These are phyloP conservation scores for Sigmodon hispidus DNA, from an alignment of 2,113 vertebrate species.

Conservation along the genomic window DNA sequence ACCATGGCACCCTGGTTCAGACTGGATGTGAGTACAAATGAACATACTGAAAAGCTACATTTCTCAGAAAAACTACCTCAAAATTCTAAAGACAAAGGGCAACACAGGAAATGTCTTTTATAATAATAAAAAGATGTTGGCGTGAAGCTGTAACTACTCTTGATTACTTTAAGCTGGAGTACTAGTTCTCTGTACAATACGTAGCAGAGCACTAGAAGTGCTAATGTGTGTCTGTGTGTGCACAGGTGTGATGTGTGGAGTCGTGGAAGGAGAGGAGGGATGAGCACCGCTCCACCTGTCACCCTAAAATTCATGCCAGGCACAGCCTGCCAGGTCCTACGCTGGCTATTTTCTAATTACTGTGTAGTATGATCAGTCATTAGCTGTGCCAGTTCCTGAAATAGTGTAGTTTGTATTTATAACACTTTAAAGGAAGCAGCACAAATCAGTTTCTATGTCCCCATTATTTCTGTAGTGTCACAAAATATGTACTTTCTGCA, in stretches of 20 bases:
- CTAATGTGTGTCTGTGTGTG: background rate
- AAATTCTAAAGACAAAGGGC: background rate
- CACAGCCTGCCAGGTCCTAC: too few relatives aligned
- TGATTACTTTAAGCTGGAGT: constrained; percentile 54
- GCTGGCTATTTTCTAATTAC: constrained; percentile 62
- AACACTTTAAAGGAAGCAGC: constrained; percentile 79
- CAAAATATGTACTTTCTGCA: constrained; percentile 71
- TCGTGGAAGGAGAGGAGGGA: background rate
- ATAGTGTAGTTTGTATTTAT: constrained; percentile 71
- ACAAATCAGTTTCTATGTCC: constrained; percentile 72
- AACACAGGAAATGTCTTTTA: background rate
- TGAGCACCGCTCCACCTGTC: background rate
- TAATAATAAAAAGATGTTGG: background rate
- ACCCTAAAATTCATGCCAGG: constrained; percentile 52
- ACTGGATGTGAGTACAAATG: background rate
- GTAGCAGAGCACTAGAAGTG: background rate
- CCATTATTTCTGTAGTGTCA: constrained; percentile 67
- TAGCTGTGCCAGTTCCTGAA: constrained; percentile 71
- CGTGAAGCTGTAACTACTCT: background rate
- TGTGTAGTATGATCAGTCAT: constrained; percentile 64
- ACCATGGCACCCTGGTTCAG: background rate
- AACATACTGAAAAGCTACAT: background rate
- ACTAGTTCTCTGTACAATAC: background rate
- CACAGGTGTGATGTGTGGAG: background rate
- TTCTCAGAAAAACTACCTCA: background rate